Base-by-base conservation (phyloP, 2,113 vertebrate species). In the Microtus oregoni region DNA sequence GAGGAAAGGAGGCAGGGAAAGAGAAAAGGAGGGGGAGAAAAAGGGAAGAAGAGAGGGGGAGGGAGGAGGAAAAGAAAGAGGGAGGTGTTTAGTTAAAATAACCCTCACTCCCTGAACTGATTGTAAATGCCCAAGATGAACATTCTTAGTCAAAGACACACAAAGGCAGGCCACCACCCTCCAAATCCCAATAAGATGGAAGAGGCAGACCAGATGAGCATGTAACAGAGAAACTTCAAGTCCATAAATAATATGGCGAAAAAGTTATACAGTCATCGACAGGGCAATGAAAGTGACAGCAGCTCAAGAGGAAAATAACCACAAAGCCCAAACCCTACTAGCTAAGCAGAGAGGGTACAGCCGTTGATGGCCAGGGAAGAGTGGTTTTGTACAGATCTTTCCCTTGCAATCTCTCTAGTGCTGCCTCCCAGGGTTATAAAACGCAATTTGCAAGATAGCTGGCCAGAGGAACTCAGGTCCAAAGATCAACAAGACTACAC, bases 351-450 rank as follows among this genome's bases (percentile, higher is more conserved):
- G 24, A 73, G 75, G 73, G 38, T 0, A 68, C 79, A 77, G 88
- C 2, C 78, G 47, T 83, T 72, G 70, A 87, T 38, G 58, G 81
- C 72, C n/a, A 79, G 67, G n/a, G 93, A 50, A 93, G 95, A 83
- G 94, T 41, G 26, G 79, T 82, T 90, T 92, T 92, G 76, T 90
- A 86, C 2, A 81, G 41, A 72, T 86, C n/a, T 67, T 65, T 41
- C 35, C 50, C 17, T 77, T 63, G 50, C 28, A 15, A 28, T 68
- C 76, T 90, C 67, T 93, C 73, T 22, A 94, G 67, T 24, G 55
- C 83, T 92, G 85, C 86, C 93, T 90, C 63, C 5, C 83, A 55
- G 70, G 81, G 89, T 75, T 88, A 93, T 79, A 95, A 94, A 95
- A 96, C 82, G 67, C 76, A 86, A 41, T 92, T 78, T 95, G 70